Conservation (phyloP, 2,797 vertebrate genomes). For the Sandelia bainsii region DNA sequence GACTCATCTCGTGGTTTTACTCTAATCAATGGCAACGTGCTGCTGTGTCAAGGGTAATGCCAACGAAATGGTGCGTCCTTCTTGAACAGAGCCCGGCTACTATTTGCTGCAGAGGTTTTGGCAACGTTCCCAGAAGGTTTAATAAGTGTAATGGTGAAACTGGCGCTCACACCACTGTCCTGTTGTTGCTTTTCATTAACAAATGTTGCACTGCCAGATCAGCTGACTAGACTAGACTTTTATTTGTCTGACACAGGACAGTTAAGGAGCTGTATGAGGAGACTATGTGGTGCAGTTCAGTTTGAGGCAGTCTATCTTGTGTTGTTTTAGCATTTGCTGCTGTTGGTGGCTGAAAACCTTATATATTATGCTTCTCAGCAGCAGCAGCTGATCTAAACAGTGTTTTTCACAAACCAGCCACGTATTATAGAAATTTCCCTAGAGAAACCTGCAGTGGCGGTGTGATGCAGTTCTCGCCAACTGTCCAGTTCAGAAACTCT, state of each 20-base stretch:
- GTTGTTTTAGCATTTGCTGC: neutral
- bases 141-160: conserved; percentile 80
- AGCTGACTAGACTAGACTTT: conserved; percentile 31
- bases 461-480: conserved; percentile 29
- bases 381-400: neutral
- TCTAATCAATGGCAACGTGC: conserved; percentile 60
- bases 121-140: conserved; percentile 71
- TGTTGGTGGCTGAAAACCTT: neutral
- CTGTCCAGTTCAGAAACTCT: conserved; percentile 8
- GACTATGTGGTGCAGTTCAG: neutral
- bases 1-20: conserved; percentile 55
- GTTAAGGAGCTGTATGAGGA: neutral
- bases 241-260: conserved; percentile 5
- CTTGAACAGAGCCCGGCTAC: conserved; percentile 40
- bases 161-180: conserved; percentile 57
- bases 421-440: conserved; percentile 14
- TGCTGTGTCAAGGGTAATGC: conserved; percentile 62
- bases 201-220: conserved; percentile 63
- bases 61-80: conserved; percentile 55
- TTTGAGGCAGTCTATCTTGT: neutral
- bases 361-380: neutral
- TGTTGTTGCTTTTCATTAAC: conserved; percentile 66
- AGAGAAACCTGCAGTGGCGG: conserved; percentile 29
- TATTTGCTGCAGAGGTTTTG: conserved; percentile 63
- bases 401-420: neutral